A percentile compares a stretch with the other conserved stretches of the same genome.
phyloP scores from a whole-genome alignment of 2,888 invertebrate genomes.

The Calliphora vomitoria region DNA sequence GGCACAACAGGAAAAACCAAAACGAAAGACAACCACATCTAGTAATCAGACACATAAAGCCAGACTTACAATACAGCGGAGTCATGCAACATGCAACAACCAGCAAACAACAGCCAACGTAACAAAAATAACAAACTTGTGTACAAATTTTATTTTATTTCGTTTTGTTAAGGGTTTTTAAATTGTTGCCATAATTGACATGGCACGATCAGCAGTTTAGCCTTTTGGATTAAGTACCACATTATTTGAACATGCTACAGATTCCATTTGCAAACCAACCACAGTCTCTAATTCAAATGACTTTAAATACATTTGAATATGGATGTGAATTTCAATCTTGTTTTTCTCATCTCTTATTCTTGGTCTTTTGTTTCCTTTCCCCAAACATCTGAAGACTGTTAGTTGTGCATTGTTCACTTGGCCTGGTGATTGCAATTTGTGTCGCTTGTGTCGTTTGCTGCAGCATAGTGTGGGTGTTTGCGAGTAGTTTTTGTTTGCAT shows the following conservation, averaged over 20 bases:
- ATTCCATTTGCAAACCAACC: slow-evolving; percentile 22
- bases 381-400: background rate
- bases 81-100: slow-evolving; percentile 56
- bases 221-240: slow-evolving; percentile 59
- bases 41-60: slow-evolving; percentile 37
- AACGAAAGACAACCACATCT: slow-evolving; percentile 22
- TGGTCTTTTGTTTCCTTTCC: slow-evolving; percentile 25
- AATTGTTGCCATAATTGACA: slow-evolving; percentile 73
- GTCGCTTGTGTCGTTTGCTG: slow-evolving; percentile 3
- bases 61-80: slow-evolving; percentile 40
- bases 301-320: slow-evolving; percentile 59
- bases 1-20: slow-evolving; percentile 40
- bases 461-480: slow-evolving; percentile 55
- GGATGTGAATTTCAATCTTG: slow-evolving; percentile 40
- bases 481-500: slow-evolving; percentile 17
- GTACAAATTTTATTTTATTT: slow-evolving; percentile 30
- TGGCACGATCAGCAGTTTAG: slow-evolving; percentile 74
- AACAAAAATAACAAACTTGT: slow-evolving; percentile 21
- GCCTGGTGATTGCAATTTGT: slow-evolving; percentile 63
- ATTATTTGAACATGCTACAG: slow-evolving; percentile 61
- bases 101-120: slow-evolving; percentile 5
- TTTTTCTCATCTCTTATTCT: slow-evolving; percentile 5
- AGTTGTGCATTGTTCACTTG: slow-evolving; percentile 21
- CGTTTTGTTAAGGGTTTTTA: slow-evolving; percentile 59
- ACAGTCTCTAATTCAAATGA: slow-evolving; percentile 29